Evolutionary conservation across 2,797 vertebrate species (phyloP).

Genomic region (Spea hammondii): DNA sequence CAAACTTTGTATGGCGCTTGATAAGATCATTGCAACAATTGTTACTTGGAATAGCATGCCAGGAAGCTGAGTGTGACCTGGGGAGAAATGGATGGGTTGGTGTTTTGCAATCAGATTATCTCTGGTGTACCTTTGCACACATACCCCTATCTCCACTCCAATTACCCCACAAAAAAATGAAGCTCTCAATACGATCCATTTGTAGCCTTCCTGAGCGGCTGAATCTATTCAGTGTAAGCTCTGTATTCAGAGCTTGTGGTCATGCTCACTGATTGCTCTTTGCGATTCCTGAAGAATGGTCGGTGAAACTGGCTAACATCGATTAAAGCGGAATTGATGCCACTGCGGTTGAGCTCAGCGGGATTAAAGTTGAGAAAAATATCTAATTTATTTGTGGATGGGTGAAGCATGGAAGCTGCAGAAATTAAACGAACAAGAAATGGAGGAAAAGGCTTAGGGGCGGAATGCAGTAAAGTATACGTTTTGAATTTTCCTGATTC

Average conservation of each 20-base stretch:
- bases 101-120: slow-evolving; percentile 48
- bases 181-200: slow-evolving; percentile 26
- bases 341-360: slow-evolving; percentile 55
- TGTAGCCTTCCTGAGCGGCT: slow-evolving; percentile 29
- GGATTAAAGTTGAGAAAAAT: slow-evolving; percentile 67
- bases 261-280: slow-evolving; percentile 64
- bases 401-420: slow-evolving; percentile 33
- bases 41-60: slow-evolving; percentile 43
- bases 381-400: slow-evolving; percentile 55
- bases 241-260: slow-evolving; percentile 57
- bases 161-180: slow-evolving; percentile 45
- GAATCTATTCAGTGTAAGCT: slow-evolving; percentile 55
- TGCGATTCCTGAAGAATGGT: slow-evolving; percentile 62
- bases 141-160: slow-evolving; percentile 47
- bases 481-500: slow-evolving; percentile 11
- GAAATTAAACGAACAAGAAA: slow-evolving; percentile 12
- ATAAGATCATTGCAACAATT: slow-evolving; percentile 42
- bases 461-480: not conserved
- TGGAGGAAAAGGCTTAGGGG: not conserved
- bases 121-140: slow-evolving; percentile 36
- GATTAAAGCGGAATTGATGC: slow-evolving; percentile 60
- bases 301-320: slow-evolving; percentile 58
- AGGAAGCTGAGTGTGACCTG: slow-evolving; percentile 28
- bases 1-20: slow-evolving; percentile 34
- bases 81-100: slow-evolving; percentile 40